Conservation (phyloP, 2,888 invertebrate genomes). For the Macrophya annulata region DNA sequence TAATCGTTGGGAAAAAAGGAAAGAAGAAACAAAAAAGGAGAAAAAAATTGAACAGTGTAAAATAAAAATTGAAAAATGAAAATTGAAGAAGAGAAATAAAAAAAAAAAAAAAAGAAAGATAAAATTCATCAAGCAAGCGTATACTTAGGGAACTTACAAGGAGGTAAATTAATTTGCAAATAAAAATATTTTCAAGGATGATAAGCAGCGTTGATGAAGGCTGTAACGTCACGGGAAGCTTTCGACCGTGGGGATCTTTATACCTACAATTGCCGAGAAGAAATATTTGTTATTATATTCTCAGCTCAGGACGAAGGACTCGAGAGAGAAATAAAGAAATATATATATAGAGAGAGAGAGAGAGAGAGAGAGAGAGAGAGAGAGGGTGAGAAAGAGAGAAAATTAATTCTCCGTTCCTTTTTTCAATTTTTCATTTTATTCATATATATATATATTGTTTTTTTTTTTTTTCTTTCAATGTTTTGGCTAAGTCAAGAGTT, state of each 20-base stretch:
- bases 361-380: neutral
- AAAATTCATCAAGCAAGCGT: neutral
- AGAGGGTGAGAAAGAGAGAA: neutral
- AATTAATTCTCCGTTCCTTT: neutral
- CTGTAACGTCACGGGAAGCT: slow-evolving; percentile 11
- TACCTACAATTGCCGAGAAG: too few relatives aligned
- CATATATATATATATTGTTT: too few relatives aligned
- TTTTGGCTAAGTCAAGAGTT: neutral
- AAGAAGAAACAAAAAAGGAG: neutral
- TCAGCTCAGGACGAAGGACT: too few relatives aligned
- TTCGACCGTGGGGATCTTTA: neutral
- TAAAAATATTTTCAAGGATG: slow-evolving; percentile 11
- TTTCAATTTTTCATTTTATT: neutral
- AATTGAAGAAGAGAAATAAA: neutral
- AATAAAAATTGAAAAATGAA: too few relatives aligned
- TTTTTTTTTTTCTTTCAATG: too few relatives aligned
- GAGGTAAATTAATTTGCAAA: neutral
- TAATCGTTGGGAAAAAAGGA: neutral
- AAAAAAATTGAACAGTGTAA: too few relatives aligned
- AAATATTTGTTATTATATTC: neutral
- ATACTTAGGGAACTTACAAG: neutral
- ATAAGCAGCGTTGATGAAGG: slow-evolving; percentile 33
- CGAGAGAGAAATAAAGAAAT: too few relatives aligned
- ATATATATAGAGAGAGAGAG: too few relatives aligned
- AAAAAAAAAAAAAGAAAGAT: too few relatives aligned